Evolutionary conservation across 2,888 invertebrate genomes (phyloP), one percentile per base, ranked within the genome.

Genomic region (Allolobophora icterica): DNA sequence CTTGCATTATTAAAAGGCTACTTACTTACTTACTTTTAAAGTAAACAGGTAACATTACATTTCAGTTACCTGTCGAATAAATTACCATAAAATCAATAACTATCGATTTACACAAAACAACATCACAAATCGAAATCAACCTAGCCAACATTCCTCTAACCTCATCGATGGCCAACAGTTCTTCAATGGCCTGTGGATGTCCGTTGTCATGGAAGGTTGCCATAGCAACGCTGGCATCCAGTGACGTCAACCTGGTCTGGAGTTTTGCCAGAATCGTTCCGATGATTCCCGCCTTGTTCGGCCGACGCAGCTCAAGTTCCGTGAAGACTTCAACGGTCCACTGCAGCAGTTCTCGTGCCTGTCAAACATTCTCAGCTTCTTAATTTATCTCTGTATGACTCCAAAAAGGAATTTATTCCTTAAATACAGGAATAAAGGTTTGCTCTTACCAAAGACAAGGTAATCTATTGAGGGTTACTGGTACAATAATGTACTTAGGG

Each of bases 241-340:
- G 92, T 87, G 91, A 92, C 6, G 94, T 94, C 89, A 94, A 92
- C 91, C 92, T 94, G 40, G 93, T 94, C 91, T 94, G 94, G 84
- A 95, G 92, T 92, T 93, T 93, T 35, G 94, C 94, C 45, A 94
- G 92, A 52, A 95, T 94, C 92, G 92, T 94, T 24, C 93, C 94
- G 24, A 92, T 93, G 30, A 93, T 92, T 92, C 93, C 92, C 3
- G 92, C 58, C 91, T 94, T 94, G 93, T 95, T 95, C 2, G 94
- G 94, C 84, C 94, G 93, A 71, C 93, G 93, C 71, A 93, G 93
- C 89, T 92, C 92, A 34, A 94, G 92, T 89, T 94, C 93, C 6
- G 91, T 84, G 92, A 95, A 95, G 91, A 94, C 94, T 92, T 94
- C 94, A 89, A 95, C 91, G 8, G 94, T 93, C 91, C 94, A 92